These are phyloP conservation scores for Clarias gariepinus DNA, from an alignment of 2,113 vertebrate genomes.

Conservation along the genomic window DNA sequence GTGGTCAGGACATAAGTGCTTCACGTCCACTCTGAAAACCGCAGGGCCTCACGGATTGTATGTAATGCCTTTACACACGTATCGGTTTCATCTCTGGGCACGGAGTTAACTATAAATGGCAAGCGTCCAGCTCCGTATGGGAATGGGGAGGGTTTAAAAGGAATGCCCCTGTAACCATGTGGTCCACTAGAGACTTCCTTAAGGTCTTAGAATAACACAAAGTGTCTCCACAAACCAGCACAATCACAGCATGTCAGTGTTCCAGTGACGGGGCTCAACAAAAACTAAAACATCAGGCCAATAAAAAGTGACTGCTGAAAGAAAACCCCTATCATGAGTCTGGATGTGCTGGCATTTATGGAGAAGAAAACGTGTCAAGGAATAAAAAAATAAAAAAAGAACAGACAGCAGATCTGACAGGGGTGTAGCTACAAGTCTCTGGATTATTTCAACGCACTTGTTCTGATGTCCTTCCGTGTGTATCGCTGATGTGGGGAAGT, in stretches of 20 bases:
- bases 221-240: conserved; percentile 56
- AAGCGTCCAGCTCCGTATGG: conserved; percentile 41
- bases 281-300: conserved; percentile 51
- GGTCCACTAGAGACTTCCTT: conserved; percentile 52
- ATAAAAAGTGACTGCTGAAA: conserved; percentile 49
- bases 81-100: conserved; percentile 47
- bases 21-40: conserved; percentile 47
- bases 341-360: conserved; percentile 35
- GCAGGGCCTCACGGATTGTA: conserved; percentile 37
- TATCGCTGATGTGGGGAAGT: neutral
- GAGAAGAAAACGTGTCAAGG: conserved; percentile 45
- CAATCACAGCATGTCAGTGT: conserved; percentile 51
- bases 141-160: conserved; percentile 31
- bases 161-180: conserved; percentile 46
- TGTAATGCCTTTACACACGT: conserved; percentile 43
- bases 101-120: conserved; percentile 40
- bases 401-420: neutral
- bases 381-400: neutral
- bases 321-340: conserved; percentile 41
- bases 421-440: neutral
- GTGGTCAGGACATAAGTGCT: conserved; percentile 39
- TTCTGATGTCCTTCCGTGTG: no score
- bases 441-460: neutral
- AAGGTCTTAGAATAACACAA: conserved; percentile 57
- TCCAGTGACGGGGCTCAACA: conserved; percentile 42